A percentile compares a stretch with the other conserved stretches of the same genome.
Conservation (phyloP, 2,797 vertebrate genomes). For the Lemur catta region DNA sequence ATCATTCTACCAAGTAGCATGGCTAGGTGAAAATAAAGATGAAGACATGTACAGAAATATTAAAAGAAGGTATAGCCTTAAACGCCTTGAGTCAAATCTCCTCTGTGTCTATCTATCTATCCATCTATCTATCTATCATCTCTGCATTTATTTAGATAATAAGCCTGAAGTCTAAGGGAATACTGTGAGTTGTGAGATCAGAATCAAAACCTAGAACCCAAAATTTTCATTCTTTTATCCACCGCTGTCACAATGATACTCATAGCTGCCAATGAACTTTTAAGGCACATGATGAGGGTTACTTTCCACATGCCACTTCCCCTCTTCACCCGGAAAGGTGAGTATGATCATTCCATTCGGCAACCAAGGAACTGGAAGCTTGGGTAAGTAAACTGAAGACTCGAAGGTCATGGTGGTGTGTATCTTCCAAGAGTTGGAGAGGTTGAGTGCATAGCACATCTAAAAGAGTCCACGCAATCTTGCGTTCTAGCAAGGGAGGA, state of each 20-base stretch:
- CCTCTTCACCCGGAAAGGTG: background rate
- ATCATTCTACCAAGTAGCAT: background rate
- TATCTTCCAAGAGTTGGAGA: background rate
- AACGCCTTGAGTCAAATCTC: background rate
- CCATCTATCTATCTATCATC: background rate
- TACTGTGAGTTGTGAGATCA: background rate
- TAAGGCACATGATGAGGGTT: background rate
- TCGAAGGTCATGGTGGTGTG: background rate
- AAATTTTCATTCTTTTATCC: background rate
- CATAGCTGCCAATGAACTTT: background rate
- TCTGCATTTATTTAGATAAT: background rate
- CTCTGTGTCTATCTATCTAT: background rate
- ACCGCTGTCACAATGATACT: background rate
- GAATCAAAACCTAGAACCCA: background rate
- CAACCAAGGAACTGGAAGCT: background rate
- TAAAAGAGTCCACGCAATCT: background rate
- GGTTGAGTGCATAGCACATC: background rate
- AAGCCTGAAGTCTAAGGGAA: conserved; percentile 7
- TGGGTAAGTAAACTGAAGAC: background rate
- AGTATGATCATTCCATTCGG: background rate
- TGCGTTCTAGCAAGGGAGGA: background rate
- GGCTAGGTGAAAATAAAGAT: conserved; percentile 22
- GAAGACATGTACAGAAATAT: background rate
- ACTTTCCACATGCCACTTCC: background rate
- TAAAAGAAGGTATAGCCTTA: background rate